A percentile compares a stretch with the other conserved stretches of the same genome.
These are phyloP conservation scores for Phaenicophaeus curvirostris DNA, from an alignment of 2,797 vertebrate genomes.

Conservation along the genomic window DNA sequence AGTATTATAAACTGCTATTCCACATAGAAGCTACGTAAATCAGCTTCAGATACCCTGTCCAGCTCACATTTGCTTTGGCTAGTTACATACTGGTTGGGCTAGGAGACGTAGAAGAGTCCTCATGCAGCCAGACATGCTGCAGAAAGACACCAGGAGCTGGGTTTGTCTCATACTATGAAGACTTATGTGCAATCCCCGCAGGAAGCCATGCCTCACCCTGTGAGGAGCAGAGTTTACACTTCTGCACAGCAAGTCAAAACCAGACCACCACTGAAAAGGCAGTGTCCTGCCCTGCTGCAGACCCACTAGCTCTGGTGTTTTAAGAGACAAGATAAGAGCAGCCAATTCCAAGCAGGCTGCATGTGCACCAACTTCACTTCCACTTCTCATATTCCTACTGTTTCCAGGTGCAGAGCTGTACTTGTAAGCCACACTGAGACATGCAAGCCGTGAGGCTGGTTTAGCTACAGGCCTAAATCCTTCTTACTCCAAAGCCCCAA, in stretches of 20 bases:
- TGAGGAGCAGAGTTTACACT: background rate
- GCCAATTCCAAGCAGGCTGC: background rate
- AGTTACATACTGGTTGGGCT: background rate
- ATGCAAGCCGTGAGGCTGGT: background rate
- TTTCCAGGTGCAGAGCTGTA: background rate
- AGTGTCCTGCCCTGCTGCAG: background rate
- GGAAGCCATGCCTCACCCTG: background rate
- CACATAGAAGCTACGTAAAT: background rate
- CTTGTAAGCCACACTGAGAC: background rate
- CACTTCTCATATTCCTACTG: background rate
- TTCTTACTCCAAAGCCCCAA: background rate
- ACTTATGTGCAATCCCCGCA: background rate
- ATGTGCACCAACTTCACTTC: background rate
- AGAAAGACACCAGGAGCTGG: background rate
- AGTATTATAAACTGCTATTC: background rate
- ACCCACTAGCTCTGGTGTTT: background rate
- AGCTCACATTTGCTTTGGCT: conserved; percentile 6
- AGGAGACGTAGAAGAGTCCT: background rate
- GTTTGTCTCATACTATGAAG: background rate
- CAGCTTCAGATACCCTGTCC: background rate
- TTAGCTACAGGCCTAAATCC: background rate
- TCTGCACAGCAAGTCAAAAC: background rate
- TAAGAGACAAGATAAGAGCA: background rate
- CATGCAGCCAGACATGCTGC: background rate
- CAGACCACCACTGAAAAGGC: background rate